Conservation (phyloP, 1,140 invertebrate species). For the Heliconius himera region DNA sequence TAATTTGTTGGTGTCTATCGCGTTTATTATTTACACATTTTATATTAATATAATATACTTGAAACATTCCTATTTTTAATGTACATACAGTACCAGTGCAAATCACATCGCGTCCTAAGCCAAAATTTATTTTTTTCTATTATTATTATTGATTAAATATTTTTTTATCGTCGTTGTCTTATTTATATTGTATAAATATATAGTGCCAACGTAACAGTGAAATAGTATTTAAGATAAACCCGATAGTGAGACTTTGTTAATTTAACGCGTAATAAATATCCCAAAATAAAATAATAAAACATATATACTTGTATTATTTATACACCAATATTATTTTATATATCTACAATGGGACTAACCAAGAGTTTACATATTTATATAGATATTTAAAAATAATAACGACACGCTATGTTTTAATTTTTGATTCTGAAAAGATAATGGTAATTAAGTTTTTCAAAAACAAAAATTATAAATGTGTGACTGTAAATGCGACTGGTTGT, state of each 20-base stretch:
- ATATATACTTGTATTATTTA: conserved; percentile 28
- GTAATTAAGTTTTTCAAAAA: neutral
- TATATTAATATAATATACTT: conserved; percentile 24
- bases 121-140: conserved; percentile 46
- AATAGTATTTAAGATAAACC: conserved; percentile 45
- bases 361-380: neutral
- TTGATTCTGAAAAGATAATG: neutral
- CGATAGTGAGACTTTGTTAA: conserved; percentile 62
- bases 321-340: conserved; percentile 15
- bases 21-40: conserved; percentile 17
- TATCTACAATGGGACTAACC: neutral
- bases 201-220: conserved; percentile 29
- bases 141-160: conserved; percentile 27
- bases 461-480: neutral
- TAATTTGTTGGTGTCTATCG: conserved; percentile 19
- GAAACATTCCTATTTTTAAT: conserved; percentile 40
- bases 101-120: conserved; percentile 54
- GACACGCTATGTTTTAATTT: neutral
- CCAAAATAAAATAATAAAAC: conserved; percentile 43
- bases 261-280: conserved; percentile 54
- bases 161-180: conserved; percentile 50
- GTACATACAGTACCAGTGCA: conserved; percentile 36
- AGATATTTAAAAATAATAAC: conserved; percentile 2
- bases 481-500: too few relatives aligned
- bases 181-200: conserved; percentile 47